Evolutionary conservation across 2,888 invertebrate genomes (phyloP), one percentile per base, ranked within the genome.

Genomic region (Homarus gammarus): DNA sequence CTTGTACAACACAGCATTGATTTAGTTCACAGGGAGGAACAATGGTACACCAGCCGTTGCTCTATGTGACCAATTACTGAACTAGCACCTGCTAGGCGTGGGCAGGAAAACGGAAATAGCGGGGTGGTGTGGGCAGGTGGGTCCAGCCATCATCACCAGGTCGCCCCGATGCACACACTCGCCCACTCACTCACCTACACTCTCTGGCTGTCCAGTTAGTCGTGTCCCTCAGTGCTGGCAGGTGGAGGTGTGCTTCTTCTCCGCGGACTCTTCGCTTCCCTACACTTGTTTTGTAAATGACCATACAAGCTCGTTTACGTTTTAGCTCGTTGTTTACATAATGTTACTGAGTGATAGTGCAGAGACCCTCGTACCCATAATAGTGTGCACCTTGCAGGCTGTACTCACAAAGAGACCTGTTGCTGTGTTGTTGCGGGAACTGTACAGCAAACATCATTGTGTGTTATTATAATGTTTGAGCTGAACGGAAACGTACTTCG

Each of bases 61-160:
- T 38, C 70, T 15, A 68, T 38, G n/a, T 78, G 77, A 36, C 51
- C 36, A 70, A 77, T 84, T 51, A 51, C 40, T n/a, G n/a, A 70
- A 44, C 49, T n/a, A 83, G 40, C 88, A 88, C 88, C 88, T 88
- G 88, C 88, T 84, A 36, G 75, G 31, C 44, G 68, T 31, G 27
- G 78, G 88, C 88, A 84, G 88, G 88, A 84, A 88, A 88, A 84
- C 83, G 88, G 88, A 88, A 88, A 88, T 88, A 51, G 77, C 77
- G 70, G 70, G 64, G 75, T 27, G 31, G 83, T 75, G 82, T 36
- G 56, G 83, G 88, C 87, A 88, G 88, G 88, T 79, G 78, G 70
- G 38, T 38, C 33, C 27, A 61, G 44, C 31, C 31, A 27, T 68
- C 82, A 10, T 38, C 81, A 18, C 15, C 44, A 77, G 56, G 33